Conservation (phyloP, 1,140 invertebrate genomes). For the Drosophila rufa region DNA sequence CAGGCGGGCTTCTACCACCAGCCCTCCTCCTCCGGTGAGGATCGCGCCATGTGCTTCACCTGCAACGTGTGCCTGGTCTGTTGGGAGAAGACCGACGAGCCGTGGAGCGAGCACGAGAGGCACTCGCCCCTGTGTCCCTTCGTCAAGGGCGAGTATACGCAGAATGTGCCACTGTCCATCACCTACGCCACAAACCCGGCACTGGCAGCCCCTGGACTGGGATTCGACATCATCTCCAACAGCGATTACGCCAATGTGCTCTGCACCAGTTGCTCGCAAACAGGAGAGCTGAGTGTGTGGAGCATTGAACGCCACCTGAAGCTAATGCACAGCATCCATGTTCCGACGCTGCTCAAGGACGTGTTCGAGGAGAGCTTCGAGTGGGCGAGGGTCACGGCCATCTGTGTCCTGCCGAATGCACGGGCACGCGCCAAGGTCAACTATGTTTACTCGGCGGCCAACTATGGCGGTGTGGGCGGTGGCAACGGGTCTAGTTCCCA, state of each 20-base stretch:
- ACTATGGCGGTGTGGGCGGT: constrained; percentile 45
- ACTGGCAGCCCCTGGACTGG: constrained; percentile 85
- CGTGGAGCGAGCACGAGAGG: constrained; percentile 97
- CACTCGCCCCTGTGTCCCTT: constrained; percentile 97
- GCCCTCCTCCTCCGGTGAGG: constrained; percentile 94
- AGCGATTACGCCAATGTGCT: constrained; percentile 89
- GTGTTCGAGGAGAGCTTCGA: constrained; percentile 76
- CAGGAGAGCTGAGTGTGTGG: constrained; percentile 88
- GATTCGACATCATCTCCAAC: constrained; percentile 86
- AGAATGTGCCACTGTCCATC: constrained; percentile 96
- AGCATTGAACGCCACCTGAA: constrained; percentile 90
- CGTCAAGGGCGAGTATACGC: constrained; percentile 96
- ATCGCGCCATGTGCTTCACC: constrained; percentile 97
- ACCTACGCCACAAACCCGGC: constrained; percentile 95
- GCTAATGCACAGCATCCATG: constrained; percentile 76
- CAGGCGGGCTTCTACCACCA: constrained; percentile 98
- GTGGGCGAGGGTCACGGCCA: constrained; percentile 75
- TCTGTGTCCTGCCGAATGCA: constrained; percentile 78
- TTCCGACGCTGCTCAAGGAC: constrained; percentile 74
- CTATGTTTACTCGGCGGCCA: constrained; percentile 63
- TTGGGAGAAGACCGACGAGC: constrained; percentile 98
- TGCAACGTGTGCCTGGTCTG: constrained; percentile 96
- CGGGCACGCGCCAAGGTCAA: constrained; percentile 76
- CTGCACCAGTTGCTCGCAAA: constrained; percentile 87
- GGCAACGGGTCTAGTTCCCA: constrained; percentile 35